Base-by-base conservation (phyloP, 1,140 invertebrate genomes). In the Orussus abietinus region DNA sequence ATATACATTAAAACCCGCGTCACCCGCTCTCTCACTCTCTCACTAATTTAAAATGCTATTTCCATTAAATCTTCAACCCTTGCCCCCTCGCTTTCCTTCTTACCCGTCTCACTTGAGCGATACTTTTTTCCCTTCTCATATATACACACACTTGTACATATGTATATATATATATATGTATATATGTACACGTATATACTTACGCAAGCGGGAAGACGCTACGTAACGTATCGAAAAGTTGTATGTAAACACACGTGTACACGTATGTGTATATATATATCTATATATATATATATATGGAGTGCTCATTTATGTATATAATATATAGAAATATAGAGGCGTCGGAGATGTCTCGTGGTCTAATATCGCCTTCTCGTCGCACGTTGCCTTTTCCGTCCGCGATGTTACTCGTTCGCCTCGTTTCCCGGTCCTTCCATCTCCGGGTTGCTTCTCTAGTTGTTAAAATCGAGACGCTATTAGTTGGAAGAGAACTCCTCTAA, bases 371-470 rank as follows among this genome's bases (percentile, higher is more conserved):
- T n/a, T n/a, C n/a, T n/a, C n/a, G n/a, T n/a, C n/a, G n/a, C n/a
- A n/a, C n/a, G n/a, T n/a, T n/a, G n/a, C n/a, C n/a, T n/a, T n/a
- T n/a, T n/a, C n/a, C n/a, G n/a, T n/a, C n/a, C n/a, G n/a, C n/a
- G n/a, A n/a, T n/a, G n/a, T n/a, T n/a, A n/a, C n/a, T n/a, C 59
- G 47, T 46, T 38, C 50, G 44, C 48, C 51, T 25, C 25, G 31
- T 22, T 42, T 46, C 45, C 51, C 42, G 31, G 45, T 60, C 42
- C 51, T 44, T 45, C 49, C 53, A 45, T 52, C 55, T 38, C 51
- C 54, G 48, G 48, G 42, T 31, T 38, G 47, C 47, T 51, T 57
- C 49, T 58, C 62, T 54, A 51, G 62, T 62, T 66, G 59, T 11
- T 53, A 62, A 51, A 26, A 55, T n/a, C 22, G 6, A 25, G 22